These are phyloP conservation scores for Bombylius major DNA, from an alignment of 2,888 invertebrate genomes.

Conservation along the genomic window DNA sequence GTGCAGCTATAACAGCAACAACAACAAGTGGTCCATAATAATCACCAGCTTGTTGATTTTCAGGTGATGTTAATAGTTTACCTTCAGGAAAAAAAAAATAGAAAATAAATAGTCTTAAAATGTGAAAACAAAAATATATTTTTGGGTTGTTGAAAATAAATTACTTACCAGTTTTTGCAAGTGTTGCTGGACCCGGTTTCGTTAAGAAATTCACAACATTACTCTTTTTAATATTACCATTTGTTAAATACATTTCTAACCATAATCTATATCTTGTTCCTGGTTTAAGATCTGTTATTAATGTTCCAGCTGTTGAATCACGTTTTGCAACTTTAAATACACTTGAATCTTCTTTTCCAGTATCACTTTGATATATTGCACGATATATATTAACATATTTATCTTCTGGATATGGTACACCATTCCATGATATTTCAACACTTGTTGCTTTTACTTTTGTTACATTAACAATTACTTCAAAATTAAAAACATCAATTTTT, in stretches of 20 bases:
- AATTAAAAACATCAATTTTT: conserved; percentile 64
- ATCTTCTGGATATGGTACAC: conserved; percentile 78
- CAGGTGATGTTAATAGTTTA: conserved; percentile 39
- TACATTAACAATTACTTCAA: conserved; percentile 65
- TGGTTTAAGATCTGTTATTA: conserved; percentile 57
- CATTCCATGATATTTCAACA: conserved; percentile 68
- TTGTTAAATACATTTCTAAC: conserved; percentile 80
- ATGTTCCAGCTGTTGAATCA: conserved; percentile 52
- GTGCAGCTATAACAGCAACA: conserved; percentile 74
- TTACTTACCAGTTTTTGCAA: conserved; percentile 33
- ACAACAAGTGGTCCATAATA: conserved; percentile 83
- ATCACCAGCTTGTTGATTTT: conserved; percentile 43
- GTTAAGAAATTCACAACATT: conserved; percentile 81
- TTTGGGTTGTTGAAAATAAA: background rate
- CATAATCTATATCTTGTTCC: conserved; percentile 74
- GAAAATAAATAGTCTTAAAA: conserved; percentile 2
- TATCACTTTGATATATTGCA: conserved; percentile 67
- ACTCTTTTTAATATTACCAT: conserved; percentile 80
- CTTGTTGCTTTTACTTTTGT: conserved; percentile 62
- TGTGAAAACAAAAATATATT: background rate
- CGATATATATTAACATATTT: conserved; percentile 82
- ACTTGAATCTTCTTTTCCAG: conserved; percentile 57
- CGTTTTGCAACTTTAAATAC: conserved; percentile 64
- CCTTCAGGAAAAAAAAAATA: conserved; percentile 26
- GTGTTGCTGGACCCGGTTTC: conserved; percentile 51